Percentiles rank a stretch among this genome's conserved stretches.
Conservation (phyloP, 2,888 invertebrate species). For the Heteromurus nitidus region DNA sequence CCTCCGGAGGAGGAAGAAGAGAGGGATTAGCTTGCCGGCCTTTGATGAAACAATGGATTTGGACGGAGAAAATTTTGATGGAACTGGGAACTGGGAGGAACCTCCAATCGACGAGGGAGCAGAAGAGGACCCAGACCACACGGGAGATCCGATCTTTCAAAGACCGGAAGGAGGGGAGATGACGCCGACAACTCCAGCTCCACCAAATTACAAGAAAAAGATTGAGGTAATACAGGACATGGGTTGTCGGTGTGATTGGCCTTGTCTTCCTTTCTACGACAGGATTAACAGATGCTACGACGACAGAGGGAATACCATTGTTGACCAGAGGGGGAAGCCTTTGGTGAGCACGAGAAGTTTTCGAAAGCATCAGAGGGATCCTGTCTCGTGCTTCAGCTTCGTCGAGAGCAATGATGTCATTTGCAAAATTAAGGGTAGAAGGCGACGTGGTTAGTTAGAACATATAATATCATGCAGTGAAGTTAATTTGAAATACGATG, state of each 20-base stretch:
- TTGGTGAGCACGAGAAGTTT: conserved; percentile 22
- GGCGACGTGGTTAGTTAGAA: neutral
- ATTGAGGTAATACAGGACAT: conserved; percentile 22
- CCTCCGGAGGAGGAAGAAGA: conserved; percentile 9
- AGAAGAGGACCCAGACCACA: neutral
- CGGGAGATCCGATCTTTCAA: too few species aligned
- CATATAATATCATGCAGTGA: neutral
- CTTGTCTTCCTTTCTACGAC: conserved; percentile 67
- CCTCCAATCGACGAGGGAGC: neutral
- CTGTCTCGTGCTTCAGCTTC: conserved; percentile 50
- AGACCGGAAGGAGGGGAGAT: neutral
- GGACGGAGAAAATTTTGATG: neutral
- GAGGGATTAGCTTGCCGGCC: neutral
- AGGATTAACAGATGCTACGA: conserved; percentile 61
- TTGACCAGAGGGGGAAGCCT: conserved; percentile 31
- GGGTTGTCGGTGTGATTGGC: conserved; percentile 64
- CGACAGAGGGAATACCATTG: conserved; percentile 9
- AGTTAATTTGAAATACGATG: too few species aligned
- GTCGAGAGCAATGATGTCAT: conserved; percentile 52
- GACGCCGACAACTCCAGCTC: neutral
- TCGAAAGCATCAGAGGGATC: conserved; percentile 35
- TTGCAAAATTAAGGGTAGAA: conserved; percentile 46
- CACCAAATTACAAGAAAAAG: too few species aligned
- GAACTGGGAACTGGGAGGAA: neutral
- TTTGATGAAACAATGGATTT: neutral